A percentile compares a stretch with the other conserved stretches of the same genome.
Evolutionary conservation across 2,797 vertebrate species (phyloP).

Genomic region (Mallotus villosus): DNA sequence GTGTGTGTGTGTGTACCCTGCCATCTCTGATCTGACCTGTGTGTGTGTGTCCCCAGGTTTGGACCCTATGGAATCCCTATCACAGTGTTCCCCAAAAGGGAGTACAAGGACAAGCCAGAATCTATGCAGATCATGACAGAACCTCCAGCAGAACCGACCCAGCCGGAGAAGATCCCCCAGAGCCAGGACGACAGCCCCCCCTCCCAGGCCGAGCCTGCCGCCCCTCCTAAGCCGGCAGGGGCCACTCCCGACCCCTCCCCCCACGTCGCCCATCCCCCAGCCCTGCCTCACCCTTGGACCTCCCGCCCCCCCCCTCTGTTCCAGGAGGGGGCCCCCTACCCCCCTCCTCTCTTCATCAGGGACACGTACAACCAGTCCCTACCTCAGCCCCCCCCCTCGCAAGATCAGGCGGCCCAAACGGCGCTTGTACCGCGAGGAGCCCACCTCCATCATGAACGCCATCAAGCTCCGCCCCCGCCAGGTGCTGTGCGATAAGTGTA

Average conservation of each 20-base stretch:
- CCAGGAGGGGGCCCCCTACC: constrained; percentile 94
- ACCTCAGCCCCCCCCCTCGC: constrained; percentile 97
- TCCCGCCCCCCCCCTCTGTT: constrained; percentile 93
- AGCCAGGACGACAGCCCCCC: constrained; percentile 26
- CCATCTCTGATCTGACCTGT: not conserved
- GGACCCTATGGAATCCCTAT: constrained; percentile 90
- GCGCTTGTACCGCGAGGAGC: constrained; percentile 94
- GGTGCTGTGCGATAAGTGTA: constrained; percentile 97
- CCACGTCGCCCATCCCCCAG: constrained; percentile 42
- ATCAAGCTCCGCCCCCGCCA: constrained; percentile 95
- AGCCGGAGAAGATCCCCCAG: constrained; percentile 63
- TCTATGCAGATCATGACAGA: constrained; percentile 82
- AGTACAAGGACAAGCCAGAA: constrained; percentile 84
- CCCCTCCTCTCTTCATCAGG: constrained; percentile 98
- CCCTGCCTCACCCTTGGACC: constrained; percentile 79
- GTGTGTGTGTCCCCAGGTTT: constrained; percentile 77
- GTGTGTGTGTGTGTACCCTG: not conserved
- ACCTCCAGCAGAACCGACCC: constrained; percentile 68
- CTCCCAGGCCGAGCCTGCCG: constrained; percentile 12
- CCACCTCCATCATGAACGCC: constrained; percentile 97
- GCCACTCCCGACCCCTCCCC: constrained; percentile 24
- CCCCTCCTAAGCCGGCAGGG: not conserved
- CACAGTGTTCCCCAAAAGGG: constrained; percentile 87
- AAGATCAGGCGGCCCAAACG: constrained; percentile 95
- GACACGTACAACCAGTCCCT: constrained; percentile 98